Percentiles rank a stretch among this genome's conserved stretches.
Conservation (phyloP, 1,140 invertebrate genomes). For the Penaeus japonicus region DNA sequence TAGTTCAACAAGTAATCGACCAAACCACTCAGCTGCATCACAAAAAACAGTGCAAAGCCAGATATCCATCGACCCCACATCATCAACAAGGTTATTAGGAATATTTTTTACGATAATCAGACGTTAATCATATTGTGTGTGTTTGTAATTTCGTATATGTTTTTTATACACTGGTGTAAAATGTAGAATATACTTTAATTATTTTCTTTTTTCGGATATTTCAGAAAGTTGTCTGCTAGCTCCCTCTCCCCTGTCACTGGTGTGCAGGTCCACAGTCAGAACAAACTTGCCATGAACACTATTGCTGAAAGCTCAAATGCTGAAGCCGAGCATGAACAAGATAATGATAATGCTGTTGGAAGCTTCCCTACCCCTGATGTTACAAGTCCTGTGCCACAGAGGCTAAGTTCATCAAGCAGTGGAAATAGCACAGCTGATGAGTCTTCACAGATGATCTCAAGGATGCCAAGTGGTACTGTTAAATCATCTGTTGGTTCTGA, state of each 20-base stretch:
- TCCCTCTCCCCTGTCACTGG: slow-evolving; percentile 19
- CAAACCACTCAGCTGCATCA: slow-evolving; percentile 29
- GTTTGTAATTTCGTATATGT: no score
- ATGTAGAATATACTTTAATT: neutral
- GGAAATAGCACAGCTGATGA: no score
- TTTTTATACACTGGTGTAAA: neutral
- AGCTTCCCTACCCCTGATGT: no score
- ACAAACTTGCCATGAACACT: slow-evolving; percentile 30
- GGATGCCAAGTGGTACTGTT: no score
- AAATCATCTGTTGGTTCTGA: no score
- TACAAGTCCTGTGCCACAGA: no score
- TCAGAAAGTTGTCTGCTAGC: slow-evolving; percentile 31
- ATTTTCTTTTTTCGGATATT: neutral
- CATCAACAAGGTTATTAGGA: slow-evolving; percentile 21
- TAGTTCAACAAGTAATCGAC: slow-evolving; percentile 4
- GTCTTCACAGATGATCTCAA: no score
- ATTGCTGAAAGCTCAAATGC: neutral
- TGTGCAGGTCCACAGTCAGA: slow-evolving; percentile 14
- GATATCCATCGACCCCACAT: slow-evolving; percentile 28
- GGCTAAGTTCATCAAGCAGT: no score
- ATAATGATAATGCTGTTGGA: no score
- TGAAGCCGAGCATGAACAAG: no score
- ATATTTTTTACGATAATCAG: neutral
- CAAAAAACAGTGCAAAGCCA: slow-evolving; percentile 40
- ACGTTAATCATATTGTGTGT: neutral